Percentiles rank a stretch among this genome's conserved stretches.
phyloP scores from a whole-genome alignment of 2,113 vertebrate genomes.

The Dendropsophus ebraccatus region DNA sequence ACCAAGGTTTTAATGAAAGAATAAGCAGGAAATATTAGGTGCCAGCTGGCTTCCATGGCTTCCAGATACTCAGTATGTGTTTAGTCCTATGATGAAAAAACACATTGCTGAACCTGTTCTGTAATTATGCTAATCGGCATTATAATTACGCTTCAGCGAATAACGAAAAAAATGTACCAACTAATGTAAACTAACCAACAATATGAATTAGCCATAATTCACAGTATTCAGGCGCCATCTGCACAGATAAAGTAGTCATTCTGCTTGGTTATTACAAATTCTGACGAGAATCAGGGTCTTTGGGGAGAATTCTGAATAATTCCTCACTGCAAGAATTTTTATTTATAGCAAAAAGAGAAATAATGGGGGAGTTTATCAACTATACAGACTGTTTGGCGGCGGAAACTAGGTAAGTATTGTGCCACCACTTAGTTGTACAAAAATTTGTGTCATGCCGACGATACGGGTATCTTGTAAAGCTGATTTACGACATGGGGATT shows the following conservation, averaged over 20 bases:
- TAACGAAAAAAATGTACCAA: background rate
- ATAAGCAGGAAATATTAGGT: background rate
- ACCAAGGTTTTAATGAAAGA: background rate
- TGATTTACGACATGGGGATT: too few species aligned
- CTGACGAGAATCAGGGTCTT: background rate
- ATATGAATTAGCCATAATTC: background rate
- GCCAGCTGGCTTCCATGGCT: background rate
- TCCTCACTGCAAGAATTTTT: background rate
- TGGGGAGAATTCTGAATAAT: background rate
- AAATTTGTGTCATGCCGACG: too few species aligned
- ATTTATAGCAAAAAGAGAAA: background rate
- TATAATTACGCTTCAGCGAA: background rate
- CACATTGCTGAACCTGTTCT: slow-evolving; percentile 8
- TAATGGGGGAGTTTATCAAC: too few species aligned
- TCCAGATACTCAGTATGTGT: slow-evolving; percentile 2
- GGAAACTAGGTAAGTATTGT: too few species aligned
- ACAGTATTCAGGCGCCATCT: too few species aligned
- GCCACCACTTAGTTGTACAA: too few species aligned
- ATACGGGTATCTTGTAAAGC: too few species aligned
- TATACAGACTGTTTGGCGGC: too few species aligned
- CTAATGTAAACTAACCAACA: background rate
- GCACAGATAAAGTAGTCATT: background rate
- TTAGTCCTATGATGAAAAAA: background rate
- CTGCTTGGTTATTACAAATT: background rate
- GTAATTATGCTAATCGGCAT: background rate